phyloP scores from a whole-genome alignment of 1,140 invertebrate genomes.

The Pseudoatta argentina region DNA sequence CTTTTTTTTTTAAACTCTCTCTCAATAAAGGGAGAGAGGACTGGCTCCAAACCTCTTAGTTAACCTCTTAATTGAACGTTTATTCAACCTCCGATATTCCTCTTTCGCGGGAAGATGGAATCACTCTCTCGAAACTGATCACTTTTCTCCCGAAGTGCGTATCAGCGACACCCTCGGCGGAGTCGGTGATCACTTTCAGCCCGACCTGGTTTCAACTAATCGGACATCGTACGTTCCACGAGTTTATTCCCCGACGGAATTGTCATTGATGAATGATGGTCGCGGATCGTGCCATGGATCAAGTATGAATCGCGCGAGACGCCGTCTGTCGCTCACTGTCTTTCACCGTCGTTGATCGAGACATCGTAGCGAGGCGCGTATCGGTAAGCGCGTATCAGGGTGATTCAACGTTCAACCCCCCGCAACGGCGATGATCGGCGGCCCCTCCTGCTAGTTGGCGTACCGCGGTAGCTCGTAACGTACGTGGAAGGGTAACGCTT shows the following conservation, averaged over 20 bases:
- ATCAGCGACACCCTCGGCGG: neutral
- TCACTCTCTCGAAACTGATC: neutral
- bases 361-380: slow-evolving; percentile 64
- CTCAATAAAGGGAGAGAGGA: no score
- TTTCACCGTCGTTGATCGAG: slow-evolving; percentile 19
- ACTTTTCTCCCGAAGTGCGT: neutral
- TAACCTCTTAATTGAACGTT: no score
- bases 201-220: neutral
- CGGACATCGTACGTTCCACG: slow-evolving; percentile 30
- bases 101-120: neutral
- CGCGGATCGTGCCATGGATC: neutral
- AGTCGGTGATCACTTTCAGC: neutral
- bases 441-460: slow-evolving; percentile 51
- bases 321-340: slow-evolving; percentile 26
- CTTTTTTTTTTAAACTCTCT: no score
- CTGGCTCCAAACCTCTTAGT: no score
- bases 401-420: slow-evolving; percentile 73
- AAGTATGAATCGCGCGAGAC: slow-evolving; percentile 33
- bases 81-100: neutral
- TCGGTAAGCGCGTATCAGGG: slow-evolving; percentile 72
- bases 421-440: slow-evolving; percentile 69
- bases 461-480: neutral
- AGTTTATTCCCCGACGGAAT: slow-evolving; percentile 6
- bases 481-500: slow-evolving; percentile 49
- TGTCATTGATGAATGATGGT: slow-evolving; percentile 56